Base-by-base conservation (phyloP, 2,888 invertebrate species). In the Drosophila affinis region DNA sequence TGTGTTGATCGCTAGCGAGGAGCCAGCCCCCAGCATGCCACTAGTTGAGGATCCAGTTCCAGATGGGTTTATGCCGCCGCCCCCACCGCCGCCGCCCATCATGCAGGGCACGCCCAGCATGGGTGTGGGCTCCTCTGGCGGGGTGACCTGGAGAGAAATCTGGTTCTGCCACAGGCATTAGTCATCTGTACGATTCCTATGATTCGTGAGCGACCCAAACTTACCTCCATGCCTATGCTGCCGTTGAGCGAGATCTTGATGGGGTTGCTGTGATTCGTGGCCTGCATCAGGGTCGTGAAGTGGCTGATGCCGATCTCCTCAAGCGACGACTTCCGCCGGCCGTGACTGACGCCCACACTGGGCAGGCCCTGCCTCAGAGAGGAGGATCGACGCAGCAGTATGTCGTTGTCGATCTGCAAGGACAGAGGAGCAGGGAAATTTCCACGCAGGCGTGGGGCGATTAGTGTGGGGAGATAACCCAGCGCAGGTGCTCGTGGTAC, bases 251-350 rank as follows among this genome's bases (percentile, higher is more conserved):
- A 96, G 52, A 97, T 96, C 92, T 97, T 96, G 62, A 97, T 96
- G 17, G 96, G 96, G 90, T 96, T 95, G 47, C 93, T 93, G 87
- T 95, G 94, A 91, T 95, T 95, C 77, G 94, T 94, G 62, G 94
- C 94, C 90, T 94, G 94, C 87, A 94, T 92, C 69, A 95, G 91
- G 4, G 95, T 95, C 76, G 95, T 95, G 86, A 96, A 96, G 90
- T 97, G 96, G 62, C 96, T 95, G 81, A 97, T 94, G 62, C 97
- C 97, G 79, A 97, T 96, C 92, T 97, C 97, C 92, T 97, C 97
- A 56, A 97, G 93, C 88, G 97, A 97, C 89, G 96, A 97, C 91
- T 97, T 97, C 73, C 96, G 93, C 34, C 95, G 93, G 29, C 90
- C 91, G 9, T 94, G 93, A 71, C 90, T 91, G 14, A 91, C 89